Base-by-base conservation (phyloP, 1,140 invertebrate species). In the Bathynomus jamesi region DNA sequence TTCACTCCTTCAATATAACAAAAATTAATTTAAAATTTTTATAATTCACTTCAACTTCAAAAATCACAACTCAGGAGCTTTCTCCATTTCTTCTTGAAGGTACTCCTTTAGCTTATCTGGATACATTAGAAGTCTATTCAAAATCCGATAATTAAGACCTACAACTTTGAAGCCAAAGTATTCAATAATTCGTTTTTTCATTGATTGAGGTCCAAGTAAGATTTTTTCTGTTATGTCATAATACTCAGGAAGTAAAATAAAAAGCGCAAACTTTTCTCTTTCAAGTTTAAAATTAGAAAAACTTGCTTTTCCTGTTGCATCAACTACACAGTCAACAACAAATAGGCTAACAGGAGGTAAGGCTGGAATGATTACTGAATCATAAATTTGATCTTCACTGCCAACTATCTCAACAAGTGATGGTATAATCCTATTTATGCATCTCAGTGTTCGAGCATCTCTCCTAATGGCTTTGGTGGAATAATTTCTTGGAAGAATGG, bases 211-310 rank as follows among this genome's bases (percentile, higher is more conserved):
- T 0, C 89, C 89, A 75, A 87, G 85, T 25, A 91, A 79, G 64
- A 82, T 76, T 46, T 82, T 79, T 62, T 80, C 82, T 67, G 85
- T 83, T 53, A 82, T 82, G 79, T 86, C 87, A 80, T 85, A 90
- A 81, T 89, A 85, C 75, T 90, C 87, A 21, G 88, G 88, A 27
- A 89, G 79, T 80, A 89, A 83, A 65, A 90, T 84, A 28, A 90
- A 80, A 70, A 90, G 75, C 3, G 85, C 87, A 32, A 77, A 73
- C 27, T 78, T 69, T 27, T 78, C 72, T 13, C 70, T 72, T 72
- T 30, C 75, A 71, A 64, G 71, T 27, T 69, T 66, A 32, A 72
- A 65, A 29, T 70, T 27, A 67, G 63, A 61, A 25, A 68, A 60
- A 24, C 76, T 80, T 0, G 78, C 78, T 17, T 73, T 78, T 24